Base-by-base conservation (phyloP, 2,888 invertebrate genomes). In the Synanthedon andrenaeformis region DNA sequence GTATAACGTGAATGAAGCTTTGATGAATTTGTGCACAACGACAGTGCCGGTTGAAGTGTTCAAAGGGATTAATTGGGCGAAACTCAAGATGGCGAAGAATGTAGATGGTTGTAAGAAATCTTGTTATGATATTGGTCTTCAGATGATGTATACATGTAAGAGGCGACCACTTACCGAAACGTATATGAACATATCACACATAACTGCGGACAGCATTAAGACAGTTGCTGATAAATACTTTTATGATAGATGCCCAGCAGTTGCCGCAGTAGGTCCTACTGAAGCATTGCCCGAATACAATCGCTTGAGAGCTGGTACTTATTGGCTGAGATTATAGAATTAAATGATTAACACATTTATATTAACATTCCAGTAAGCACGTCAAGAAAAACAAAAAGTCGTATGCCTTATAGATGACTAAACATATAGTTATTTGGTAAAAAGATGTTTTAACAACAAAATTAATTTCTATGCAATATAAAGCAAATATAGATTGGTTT, bases 261-360 rank as follows among this genome's bases (percentile, higher is more conserved):
- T 89, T 5, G 75, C 77, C 5, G 87, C 74, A 0, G 61, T 85
- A 0, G 89, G 89, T 0, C 82, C 84, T 0, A 67, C 79, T 0
- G 89, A 89, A 59, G 64, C 66, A 35, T 52, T 89, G 13, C 76
- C 82, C 0, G 82, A 85, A 5, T 89, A 88, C 58, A 65, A 52
- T 28, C 70, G 81, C 42, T 69, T 78, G 23, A 67, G 79, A 52
- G 61, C 76, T 45, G 72, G 73, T 12, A 77, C 64, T 67, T 82
- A 79, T 59, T 85, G 84, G 84, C 57, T 82, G n/a, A 65, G 78
- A 59, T 55, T 72, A 58, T 79, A 67, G 65, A 41, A 51, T 51
- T 35, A 35, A 35, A 35, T 3, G 10, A 35, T 23, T 23, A 10
- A 35, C 8, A 35, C 10, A 35, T 35, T 10, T 35, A 35, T 35